Conservation (phyloP, 2,888 invertebrate species). For the Melinopterus prodromus region DNA sequence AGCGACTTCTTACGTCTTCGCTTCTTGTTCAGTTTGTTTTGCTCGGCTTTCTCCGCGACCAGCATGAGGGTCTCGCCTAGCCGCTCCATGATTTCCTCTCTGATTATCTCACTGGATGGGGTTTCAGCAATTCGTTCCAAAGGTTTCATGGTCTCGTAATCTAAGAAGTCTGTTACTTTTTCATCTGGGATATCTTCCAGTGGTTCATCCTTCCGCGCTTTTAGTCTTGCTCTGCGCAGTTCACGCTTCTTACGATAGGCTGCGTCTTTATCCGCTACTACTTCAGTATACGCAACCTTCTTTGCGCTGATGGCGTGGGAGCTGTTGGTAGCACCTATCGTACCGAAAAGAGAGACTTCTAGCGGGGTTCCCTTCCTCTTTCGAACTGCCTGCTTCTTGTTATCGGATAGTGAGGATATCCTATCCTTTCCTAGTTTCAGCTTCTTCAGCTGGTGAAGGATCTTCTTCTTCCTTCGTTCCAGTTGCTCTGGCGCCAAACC, state of each 20-base stretch:
- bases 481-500: neutral
- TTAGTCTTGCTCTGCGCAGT: neutral
- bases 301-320: neutral
- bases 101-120: neutral
- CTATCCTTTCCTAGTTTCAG: neutral
- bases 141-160: neutral
- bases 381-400: neutral
- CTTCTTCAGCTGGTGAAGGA: neutral
- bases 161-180: neutral
- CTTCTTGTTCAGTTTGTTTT: neutral
- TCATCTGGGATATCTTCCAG: neutral
- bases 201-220: neutral
- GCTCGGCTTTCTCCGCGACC: neutral
- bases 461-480: conserved; percentile 12
- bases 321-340: neutral
- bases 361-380: neutral
- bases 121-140: neutral
- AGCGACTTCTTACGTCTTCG: neutral
- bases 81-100: neutral
- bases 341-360: neutral
- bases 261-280: neutral
- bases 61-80: neutral
- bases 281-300: neutral
- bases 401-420: neutral
- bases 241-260: neutral